These are phyloP conservation scores for Struthio camelus DNA, from an alignment of 2,113 vertebrate species.

Conservation along the genomic window DNA sequence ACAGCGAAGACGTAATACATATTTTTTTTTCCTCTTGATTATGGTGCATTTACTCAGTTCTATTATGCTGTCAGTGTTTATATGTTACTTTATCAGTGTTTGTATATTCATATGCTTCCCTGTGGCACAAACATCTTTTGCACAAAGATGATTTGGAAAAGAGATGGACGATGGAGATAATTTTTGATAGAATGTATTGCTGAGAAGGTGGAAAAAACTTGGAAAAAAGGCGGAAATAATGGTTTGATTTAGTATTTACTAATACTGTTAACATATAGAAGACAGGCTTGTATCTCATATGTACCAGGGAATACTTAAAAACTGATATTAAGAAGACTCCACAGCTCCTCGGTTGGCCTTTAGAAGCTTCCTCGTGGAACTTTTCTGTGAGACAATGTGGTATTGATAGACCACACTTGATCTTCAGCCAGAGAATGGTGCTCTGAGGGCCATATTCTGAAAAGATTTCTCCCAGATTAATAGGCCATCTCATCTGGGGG, in stretches of 20 bases:
- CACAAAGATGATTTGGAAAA: not conserved
- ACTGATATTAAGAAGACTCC: not conserved
- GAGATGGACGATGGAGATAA: not conserved
- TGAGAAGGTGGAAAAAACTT: not conserved
- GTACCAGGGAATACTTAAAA: not conserved
- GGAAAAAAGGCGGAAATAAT: not conserved
- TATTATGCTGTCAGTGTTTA: not conserved
- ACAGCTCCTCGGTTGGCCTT: not conserved
- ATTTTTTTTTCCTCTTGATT: not conserved
- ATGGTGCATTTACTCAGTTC: not conserved
- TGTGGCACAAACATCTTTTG: not conserved
- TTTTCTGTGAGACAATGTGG: not conserved
- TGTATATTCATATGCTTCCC: not conserved
- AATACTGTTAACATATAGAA: not conserved
- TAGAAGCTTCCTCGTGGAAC: not conserved
- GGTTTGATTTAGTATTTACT: not conserved
- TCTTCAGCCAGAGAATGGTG: not conserved
- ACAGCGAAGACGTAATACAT: not conserved
- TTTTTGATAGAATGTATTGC: not conserved
- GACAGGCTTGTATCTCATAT: not conserved
- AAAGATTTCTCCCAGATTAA: not conserved
- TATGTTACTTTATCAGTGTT: not conserved
- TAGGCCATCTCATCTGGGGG: not conserved
- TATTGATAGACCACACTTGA: not conserved
- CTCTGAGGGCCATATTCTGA: accelerated